Conservation (phyloP, 2,888 invertebrate species). For the Entomobrya proxima region DNA sequence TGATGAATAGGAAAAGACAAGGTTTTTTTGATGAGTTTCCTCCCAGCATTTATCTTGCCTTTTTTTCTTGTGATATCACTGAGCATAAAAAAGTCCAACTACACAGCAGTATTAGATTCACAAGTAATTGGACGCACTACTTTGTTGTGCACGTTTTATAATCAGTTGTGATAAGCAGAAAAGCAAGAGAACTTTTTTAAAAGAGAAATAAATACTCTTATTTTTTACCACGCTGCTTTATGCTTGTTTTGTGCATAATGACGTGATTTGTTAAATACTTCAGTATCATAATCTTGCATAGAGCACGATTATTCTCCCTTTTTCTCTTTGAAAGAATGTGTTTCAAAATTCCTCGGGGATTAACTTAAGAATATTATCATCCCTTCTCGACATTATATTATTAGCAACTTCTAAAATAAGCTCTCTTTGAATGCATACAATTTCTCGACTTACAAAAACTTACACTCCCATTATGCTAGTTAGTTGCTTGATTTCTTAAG, state of each 20-base stretch:
- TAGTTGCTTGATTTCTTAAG: neutral
- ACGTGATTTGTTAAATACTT: neutral
- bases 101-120: too few relatives aligned
- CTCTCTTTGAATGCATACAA: neutral
- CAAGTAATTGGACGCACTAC: too few relatives aligned
- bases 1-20: neutral
- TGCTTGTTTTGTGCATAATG: neutral
- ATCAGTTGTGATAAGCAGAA: too few relatives aligned
- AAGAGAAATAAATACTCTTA: neutral
- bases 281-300: neutral
- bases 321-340: neutral
- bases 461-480: neutral
- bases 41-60: neutral
- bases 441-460: neutral
- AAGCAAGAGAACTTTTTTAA: neutral
- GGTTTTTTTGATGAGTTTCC: neutral
- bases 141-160: too few relatives aligned
- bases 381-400: too few relatives aligned
- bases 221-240: too few relatives aligned
- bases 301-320: too few relatives aligned
- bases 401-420: neutral
- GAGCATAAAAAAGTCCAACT: too few relatives aligned
- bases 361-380: neutral
- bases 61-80: too few relatives aligned
- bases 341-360: neutral